These are phyloP conservation scores for Porphyrio hochstetteri DNA, from an alignment of 2,113 vertebrate genomes.

Conservation along the genomic window DNA sequence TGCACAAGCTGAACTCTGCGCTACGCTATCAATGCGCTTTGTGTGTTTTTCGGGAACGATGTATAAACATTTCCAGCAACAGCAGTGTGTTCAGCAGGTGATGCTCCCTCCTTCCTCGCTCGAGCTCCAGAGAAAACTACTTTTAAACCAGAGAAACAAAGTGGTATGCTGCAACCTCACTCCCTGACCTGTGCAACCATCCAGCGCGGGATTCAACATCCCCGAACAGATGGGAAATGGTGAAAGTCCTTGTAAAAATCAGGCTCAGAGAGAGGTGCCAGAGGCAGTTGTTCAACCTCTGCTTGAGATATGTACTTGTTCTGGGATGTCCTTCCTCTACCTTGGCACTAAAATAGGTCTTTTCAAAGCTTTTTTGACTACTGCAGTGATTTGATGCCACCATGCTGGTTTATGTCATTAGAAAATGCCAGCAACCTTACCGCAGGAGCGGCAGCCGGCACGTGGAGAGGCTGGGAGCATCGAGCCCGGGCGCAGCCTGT, in stretches of 20 bases:
- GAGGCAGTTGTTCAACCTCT: background rate
- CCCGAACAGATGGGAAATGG: accelerated
- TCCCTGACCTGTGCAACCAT: background rate
- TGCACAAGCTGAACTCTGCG: conserved; percentile 44
- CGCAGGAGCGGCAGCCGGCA: background rate
- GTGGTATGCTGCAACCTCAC: background rate
- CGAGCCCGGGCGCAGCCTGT: background rate
- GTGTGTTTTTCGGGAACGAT: background rate
- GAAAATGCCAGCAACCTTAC: background rate
- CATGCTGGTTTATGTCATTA: background rate
- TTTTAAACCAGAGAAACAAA: background rate
- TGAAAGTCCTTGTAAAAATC: conserved; percentile 31
- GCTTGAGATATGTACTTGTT: background rate
- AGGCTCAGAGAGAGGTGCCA: background rate
- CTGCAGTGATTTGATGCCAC: background rate
- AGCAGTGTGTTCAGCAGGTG: background rate
- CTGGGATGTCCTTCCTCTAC: conserved; percentile 35
- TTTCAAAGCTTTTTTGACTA: conserved; percentile 15
- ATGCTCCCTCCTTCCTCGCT: background rate
- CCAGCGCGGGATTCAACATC: background rate
- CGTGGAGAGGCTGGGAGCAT: background rate
- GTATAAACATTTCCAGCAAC: conserved; percentile 27
- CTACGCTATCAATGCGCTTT: background rate
- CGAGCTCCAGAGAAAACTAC: background rate
- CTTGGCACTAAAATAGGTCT: conserved; percentile 38